phyloP scores from a whole-genome alignment of 2,113 vertebrate genomes.

The Vimba vimba region DNA sequence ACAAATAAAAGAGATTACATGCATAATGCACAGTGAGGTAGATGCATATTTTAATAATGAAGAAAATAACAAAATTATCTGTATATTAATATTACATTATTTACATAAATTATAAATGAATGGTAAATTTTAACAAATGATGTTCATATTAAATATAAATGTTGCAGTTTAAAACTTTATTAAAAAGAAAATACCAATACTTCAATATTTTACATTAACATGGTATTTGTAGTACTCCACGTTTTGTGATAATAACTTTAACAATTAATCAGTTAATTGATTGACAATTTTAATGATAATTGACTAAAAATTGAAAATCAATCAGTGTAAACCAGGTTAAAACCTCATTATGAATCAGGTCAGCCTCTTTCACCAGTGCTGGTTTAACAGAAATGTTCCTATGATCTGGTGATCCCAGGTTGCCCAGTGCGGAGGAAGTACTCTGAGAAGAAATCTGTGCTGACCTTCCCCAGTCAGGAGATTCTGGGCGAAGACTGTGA shows the following conservation, averaged over 20 bases:
- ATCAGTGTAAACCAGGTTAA: background rate
- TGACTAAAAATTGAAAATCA: background rate
- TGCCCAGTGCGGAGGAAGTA: constrained; percentile 83
- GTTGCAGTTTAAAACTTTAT: no score
- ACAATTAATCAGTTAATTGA: background rate
- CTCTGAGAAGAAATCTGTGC: constrained; percentile 64
- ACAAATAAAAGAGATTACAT: no score
- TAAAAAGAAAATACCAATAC: no score
- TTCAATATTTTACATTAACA: no score
- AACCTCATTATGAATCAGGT: background rate
- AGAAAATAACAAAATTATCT: background rate
- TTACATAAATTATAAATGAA: no score
- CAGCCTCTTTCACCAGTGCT: background rate
- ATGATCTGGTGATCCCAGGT: constrained; percentile 70
- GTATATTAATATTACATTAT: no score
- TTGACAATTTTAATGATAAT: background rate
- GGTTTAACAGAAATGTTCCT: background rate
- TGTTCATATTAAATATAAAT: no score
- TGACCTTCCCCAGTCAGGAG: constrained; percentile 71
- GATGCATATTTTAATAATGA: background rate
- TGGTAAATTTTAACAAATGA: no score
- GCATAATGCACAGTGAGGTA: no score
- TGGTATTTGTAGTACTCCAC: background rate
- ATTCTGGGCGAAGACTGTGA: constrained; percentile 56
- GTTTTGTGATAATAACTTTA: background rate